Evolutionary conservation across 2,797 vertebrate genomes (phyloP).

Genomic region (Parambassis ranga): DNA sequence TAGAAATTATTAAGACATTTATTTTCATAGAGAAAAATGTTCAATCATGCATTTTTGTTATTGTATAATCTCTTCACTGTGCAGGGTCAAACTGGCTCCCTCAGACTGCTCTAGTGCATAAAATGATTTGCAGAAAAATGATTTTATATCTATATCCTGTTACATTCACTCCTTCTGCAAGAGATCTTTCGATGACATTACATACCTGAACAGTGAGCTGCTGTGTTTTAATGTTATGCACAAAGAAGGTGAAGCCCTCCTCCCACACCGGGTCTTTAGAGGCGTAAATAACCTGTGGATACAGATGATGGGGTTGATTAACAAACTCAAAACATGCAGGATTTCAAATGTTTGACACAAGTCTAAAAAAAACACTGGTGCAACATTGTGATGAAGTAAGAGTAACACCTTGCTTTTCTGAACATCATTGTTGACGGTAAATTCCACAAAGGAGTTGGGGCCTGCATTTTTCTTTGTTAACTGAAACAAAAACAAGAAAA

Average conservation of each 20-base stretch:
- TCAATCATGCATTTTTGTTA: too few species aligned
- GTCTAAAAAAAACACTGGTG: neutral
- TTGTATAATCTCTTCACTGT: too few species aligned
- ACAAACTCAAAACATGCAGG: too few species aligned
- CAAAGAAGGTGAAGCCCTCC: conserved; percentile 93
- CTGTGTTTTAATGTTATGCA: conserved; percentile 82
- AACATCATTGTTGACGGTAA: conserved; percentile 83
- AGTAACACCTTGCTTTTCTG: conserved; percentile 91
- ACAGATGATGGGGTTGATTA: neutral
- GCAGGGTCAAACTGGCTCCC: too few species aligned
- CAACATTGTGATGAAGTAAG: neutral
- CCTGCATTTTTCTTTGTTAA: conserved; percentile 76
- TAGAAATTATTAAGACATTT: too few species aligned
- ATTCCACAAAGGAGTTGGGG: conserved; percentile 86
- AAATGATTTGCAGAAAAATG: too few species aligned
- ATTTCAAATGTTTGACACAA: too few species aligned
- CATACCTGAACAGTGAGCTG: conserved; percentile 86
- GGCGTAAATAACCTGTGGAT: conserved; percentile 81
- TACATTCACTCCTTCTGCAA: neutral
- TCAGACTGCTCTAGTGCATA: too few species aligned
- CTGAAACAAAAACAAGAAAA: conserved; percentile 62
- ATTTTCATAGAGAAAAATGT: too few species aligned
- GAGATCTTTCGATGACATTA: neutral
- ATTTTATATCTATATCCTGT: neutral
- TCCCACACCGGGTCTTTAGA: conserved; percentile 90